Percentiles rank a stretch among this genome's conserved stretches.
Conservation (phyloP, 2,888 invertebrate genomes). For the Molanna angustata region DNA sequence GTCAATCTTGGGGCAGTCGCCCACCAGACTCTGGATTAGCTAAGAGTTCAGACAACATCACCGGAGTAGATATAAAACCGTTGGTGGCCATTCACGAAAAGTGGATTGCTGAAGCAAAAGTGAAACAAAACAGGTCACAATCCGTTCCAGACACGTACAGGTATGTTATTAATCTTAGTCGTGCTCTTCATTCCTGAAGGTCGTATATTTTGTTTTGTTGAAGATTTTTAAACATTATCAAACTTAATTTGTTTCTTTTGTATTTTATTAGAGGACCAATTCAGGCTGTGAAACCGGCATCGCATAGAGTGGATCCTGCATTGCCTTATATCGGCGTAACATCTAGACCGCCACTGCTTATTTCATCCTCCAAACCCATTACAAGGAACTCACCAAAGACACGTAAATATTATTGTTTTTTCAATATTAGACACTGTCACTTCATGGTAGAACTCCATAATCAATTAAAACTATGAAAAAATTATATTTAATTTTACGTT, state of each 20-base stretch:
- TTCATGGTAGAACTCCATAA: no score
- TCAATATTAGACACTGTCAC: no score
- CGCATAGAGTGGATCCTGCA: conserved; percentile 46
- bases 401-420: no score
- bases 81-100: conserved; percentile 51
- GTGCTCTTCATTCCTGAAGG: background rate
- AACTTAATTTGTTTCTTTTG: background rate
- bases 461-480: no score
- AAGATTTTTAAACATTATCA: background rate
- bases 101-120: conserved; percentile 52
- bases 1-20: conserved; percentile 25
- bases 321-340: conserved; percentile 39
- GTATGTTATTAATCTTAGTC: background rate
- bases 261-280: conserved; percentile 37
- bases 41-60: conserved; percentile 32
- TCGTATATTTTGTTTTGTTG: background rate
- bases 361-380: no score
- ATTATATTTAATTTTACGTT: no score
- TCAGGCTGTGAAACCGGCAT: conserved; percentile 49
- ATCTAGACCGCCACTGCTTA: no score
- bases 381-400: no score
- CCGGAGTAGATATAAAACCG: conserved; percentile 47
- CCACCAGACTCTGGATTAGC: background rate
- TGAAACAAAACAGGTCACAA: conserved; percentile 44
- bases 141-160: conserved; percentile 36